Conservation (phyloP, 2,888 invertebrate species). For the Agrilus cyanescens region DNA sequence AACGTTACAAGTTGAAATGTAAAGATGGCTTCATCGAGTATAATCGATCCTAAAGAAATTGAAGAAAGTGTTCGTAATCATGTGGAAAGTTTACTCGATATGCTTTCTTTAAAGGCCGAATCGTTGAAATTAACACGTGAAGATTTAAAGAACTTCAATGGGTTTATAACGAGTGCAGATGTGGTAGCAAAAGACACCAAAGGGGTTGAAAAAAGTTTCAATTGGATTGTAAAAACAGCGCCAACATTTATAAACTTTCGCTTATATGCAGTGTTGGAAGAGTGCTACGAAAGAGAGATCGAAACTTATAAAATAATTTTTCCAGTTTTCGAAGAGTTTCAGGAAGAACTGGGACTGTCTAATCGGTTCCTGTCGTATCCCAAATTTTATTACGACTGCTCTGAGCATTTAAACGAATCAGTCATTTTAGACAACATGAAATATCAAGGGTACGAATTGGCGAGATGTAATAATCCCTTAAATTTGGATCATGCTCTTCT, state of each 20-base stretch:
- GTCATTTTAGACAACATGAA: slow-evolving; percentile 22
- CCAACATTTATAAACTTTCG: slow-evolving; percentile 16
- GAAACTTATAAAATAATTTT: slow-evolving; percentile 13
- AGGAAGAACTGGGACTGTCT: slow-evolving; percentile 5
- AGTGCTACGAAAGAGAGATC: slow-evolving; percentile 21
- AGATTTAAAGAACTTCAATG: no score
- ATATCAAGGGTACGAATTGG: slow-evolving; percentile 18
- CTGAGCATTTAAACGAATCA: slow-evolving; percentile 16
- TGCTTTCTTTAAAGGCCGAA: slow-evolving; percentile 1
- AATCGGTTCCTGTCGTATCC: slow-evolving; percentile 13
- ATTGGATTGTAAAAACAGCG: slow-evolving; percentile 24
- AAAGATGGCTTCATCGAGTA: no score
- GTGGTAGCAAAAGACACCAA: slow-evolving; percentile 3
- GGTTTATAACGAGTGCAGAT: no score
- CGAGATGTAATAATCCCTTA: slow-evolving; percentile 13
- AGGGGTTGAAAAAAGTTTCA: slow-evolving; percentile 8
- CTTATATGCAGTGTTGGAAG: slow-evolving; percentile 14
- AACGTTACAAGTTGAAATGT: no score
- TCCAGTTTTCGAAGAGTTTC: slow-evolving; percentile 10
- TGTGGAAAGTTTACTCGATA: slow-evolving; percentile 8
- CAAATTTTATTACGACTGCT: slow-evolving; percentile 10
- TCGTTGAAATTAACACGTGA: no score
- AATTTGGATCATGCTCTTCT: slow-evolving; percentile 21
- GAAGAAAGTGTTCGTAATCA: not conserved
- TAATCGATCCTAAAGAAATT: no score